phyloP scores from a whole-genome alignment of 2,797 vertebrate species.

The Siniperca scherzeri region DNA sequence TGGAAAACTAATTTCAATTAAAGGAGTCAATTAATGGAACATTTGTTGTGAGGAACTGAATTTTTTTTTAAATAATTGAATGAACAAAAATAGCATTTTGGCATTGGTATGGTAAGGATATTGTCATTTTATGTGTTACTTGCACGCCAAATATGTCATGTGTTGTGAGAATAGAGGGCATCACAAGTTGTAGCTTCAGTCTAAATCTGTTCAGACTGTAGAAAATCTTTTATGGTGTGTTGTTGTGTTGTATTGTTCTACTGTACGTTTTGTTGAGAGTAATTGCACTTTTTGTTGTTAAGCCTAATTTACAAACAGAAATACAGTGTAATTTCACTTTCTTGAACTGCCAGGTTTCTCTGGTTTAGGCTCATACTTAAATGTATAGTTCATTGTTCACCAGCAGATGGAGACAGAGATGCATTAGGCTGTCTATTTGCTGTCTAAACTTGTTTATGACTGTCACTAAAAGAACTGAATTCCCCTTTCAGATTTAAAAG shows the following conservation, averaged over 20 bases:
- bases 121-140: too few species aligned
- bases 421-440: background rate
- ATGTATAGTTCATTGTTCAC: background rate
- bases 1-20: background rate
- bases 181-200: background rate
- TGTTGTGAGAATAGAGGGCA: background rate
- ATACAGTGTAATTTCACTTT: background rate
- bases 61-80: too few species aligned
- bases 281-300: background rate
- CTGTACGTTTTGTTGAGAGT: background rate
- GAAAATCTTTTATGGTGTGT: background rate
- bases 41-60: background rate
- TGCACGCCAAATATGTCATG: background rate
- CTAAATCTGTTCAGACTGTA: background rate
- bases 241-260: too few species aligned
- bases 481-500: background rate
- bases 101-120: too few species aligned
- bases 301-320: background rate
- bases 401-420: slow-evolving; percentile 71
- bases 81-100: too few species aligned
- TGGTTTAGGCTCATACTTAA: background rate
- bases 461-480: background rate
- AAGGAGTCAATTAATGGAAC: background rate
- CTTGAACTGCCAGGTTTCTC: background rate
- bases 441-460: background rate